Conservation (phyloP, 2,888 invertebrate genomes). For the Sarcophaga subvicina region DNA sequence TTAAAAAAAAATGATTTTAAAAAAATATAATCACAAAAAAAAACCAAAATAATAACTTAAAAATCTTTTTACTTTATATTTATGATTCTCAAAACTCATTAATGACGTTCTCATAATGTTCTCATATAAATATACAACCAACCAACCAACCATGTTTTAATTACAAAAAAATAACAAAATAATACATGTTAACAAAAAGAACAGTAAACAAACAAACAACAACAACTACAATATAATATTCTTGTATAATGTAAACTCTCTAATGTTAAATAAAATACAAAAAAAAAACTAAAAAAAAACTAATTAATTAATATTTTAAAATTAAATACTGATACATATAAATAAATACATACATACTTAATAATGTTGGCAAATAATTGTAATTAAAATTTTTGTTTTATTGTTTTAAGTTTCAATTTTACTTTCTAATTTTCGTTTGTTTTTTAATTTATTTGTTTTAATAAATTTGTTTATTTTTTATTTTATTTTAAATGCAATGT, state of each 20-base stretch:
- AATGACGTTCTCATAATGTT: conserved; percentile 41
- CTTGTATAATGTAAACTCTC: not conserved
- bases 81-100: conserved; percentile 46
- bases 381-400: conserved; percentile 21
- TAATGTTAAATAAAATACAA: not conserved
- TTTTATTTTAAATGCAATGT: conserved; percentile 4
- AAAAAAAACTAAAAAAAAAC: not conserved
- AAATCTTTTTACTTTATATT: not conserved
- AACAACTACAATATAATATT: conserved; percentile 9
- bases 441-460: not conserved
- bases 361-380: conserved; percentile 4
- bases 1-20: conserved; percentile 44
- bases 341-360: not conserved
- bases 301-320: not conserved
- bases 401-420: conserved; percentile 1
- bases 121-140: conserved; percentile 54
- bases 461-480: not conserved
- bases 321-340: conserved; percentile 1
- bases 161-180: conserved; percentile 37
- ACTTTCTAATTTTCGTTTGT: not conserved
- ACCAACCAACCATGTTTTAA: conserved; percentile 31
- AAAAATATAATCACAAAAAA: conserved; percentile 10
- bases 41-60: conserved; percentile 11
- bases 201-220: conserved; percentile 9
- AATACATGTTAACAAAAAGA: conserved; percentile 25